Evolutionary conservation across 2,888 invertebrate species (phyloP), one percentile per base, ranked within the genome.

Genomic region (Aelia acuminata): DNA sequence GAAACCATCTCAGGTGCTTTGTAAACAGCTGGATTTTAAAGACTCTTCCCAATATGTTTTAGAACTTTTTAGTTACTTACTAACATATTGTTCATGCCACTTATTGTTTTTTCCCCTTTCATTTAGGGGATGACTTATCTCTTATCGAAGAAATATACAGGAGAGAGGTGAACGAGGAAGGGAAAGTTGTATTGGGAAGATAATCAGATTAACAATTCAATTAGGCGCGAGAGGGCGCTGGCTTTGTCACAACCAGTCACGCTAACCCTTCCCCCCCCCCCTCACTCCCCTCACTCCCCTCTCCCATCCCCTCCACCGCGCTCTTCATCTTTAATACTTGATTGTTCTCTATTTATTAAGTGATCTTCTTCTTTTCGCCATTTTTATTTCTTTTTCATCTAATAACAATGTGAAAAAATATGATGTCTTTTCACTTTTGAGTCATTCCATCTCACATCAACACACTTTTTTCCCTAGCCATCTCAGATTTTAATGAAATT

Each of bases 181-280:
- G 22, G n/a, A 57, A 57, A 57, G 57, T 57, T 26, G 26, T n/a
- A 57, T 57, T 57, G 57, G 75, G 39, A 22, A 18, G 22, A 39
- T 75, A 75, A 75, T 75, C 75, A 39, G 75, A 75, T 75, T 75
- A 75, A 75, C 75, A 75, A 75, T 75, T 75, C 43, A 75, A 75
- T 75, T 75, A 75, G 75, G 39, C 75, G 18, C 35, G 43, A 75
- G 35, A 43, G 43, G 39, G 75, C 75, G 39, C 75, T 22, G 75
- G 39, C 35, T 75, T 75, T 75, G 75, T 75, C 75, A 43, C 75
- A 39, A 1, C 39, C 18, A 75, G 75, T 75, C 75, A 75, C 75
- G 75, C 75, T 39, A 75, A 20, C 39, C 39, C 43, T 39, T 39
- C 39, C 75, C 39, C 39, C 22, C 0, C 15, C 57, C 3, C n/a